Evolutionary conservation across 30 jellyfish, hydroid and myxozoan species (phyloP).

Genomic region (Aurelia coerulea): DNA sequence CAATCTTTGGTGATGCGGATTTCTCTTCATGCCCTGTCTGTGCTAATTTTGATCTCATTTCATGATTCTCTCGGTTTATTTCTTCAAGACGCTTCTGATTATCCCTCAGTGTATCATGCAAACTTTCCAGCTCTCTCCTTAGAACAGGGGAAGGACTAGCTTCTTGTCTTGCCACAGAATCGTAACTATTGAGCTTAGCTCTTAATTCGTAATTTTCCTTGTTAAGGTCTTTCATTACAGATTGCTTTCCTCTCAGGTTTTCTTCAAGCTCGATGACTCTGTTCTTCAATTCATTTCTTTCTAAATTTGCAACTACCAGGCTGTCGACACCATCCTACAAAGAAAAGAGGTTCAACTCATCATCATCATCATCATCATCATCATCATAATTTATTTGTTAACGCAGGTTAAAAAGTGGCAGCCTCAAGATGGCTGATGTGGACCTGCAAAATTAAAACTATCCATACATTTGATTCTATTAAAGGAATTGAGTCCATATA

Average conservation of each 20-base stretch:
- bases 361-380: too few relatives aligned
- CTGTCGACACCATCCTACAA: slow-evolving; percentile 76
- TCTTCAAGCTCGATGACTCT: slow-evolving; percentile 80
- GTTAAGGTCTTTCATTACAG: slow-evolving; percentile 71
- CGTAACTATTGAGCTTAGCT: slow-evolving; percentile 50
- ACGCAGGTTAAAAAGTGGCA: too few relatives aligned
- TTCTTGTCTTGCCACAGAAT: slow-evolving; percentile 51
- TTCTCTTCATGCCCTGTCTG: slow-evolving; percentile 68
- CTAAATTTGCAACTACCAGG: slow-evolving; percentile 73
- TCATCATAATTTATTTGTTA: too few relatives aligned
- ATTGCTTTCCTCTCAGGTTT: slow-evolving; percentile 78
- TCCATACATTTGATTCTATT: too few relatives aligned
- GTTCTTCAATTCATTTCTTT: slow-evolving; percentile 66
- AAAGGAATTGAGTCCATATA: too few relatives aligned
- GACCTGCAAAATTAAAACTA: too few relatives aligned
- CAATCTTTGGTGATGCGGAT: slow-evolving; percentile 56
- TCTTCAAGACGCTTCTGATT: slow-evolving; percentile 71
- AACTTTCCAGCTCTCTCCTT: slow-evolving; percentile 58
- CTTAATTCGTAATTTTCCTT: slow-evolving; percentile 74
- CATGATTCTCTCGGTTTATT: slow-evolving; percentile 65
- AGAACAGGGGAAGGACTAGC: slow-evolving; percentile 76
- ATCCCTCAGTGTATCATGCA: slow-evolving; percentile 60
- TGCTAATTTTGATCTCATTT: slow-evolving; percentile 64
- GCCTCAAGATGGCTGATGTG: too few relatives aligned
- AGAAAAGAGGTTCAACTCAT: background rate